Evolutionary conservation across 2,888 invertebrate species (phyloP).

Genomic region (Himalopsyche tibetana): DNA sequence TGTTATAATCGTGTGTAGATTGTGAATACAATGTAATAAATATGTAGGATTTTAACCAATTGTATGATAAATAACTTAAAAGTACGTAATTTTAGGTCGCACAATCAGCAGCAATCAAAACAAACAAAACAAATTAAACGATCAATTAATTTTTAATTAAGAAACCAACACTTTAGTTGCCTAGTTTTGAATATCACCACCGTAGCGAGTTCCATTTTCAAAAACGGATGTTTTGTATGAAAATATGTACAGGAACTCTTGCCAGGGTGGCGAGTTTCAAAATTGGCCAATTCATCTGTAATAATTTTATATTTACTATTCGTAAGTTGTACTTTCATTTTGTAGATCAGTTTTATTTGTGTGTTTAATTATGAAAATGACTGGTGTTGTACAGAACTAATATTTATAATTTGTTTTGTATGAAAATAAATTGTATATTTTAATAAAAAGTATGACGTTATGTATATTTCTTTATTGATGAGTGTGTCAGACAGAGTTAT

Average conservation of each 20-base stretch:
- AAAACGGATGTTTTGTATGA: not conserved
- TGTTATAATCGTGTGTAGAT: conserved; percentile 64
- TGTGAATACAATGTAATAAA: conserved; percentile 64
- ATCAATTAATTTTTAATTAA: conserved; percentile 47
- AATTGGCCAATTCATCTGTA: not conserved
- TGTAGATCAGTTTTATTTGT: conserved; percentile 25
- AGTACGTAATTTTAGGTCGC: conserved; percentile 59
- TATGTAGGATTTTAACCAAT: conserved; percentile 60
- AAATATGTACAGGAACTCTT: not conserved
- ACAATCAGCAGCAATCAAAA: conserved; percentile 52
- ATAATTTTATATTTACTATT: conserved; percentile 2
- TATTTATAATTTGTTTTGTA: conserved; percentile 65
- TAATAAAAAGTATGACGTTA: conserved; percentile 61
- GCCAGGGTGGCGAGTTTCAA: not conserved
- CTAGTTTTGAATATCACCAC: conserved; percentile 8
- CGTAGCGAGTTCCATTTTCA: not conserved
- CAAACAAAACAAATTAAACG: conserved; percentile 46
- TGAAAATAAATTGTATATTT: conserved; percentile 65
- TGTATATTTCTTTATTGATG: conserved; percentile 60
- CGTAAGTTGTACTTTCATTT: conserved; percentile 23
- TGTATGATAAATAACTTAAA: conserved; percentile 56
- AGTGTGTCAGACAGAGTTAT: conserved; percentile 51
- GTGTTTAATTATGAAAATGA: conserved; percentile 18
- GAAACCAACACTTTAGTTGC: conserved; percentile 46
- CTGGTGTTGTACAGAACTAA: conserved; percentile 38